Percentiles rank a stretch among this genome's conserved stretches.
These are phyloP conservation scores for Drosophila ercepeae DNA, from an alignment of 1,140 invertebrate species.

Conservation along the genomic window DNA sequence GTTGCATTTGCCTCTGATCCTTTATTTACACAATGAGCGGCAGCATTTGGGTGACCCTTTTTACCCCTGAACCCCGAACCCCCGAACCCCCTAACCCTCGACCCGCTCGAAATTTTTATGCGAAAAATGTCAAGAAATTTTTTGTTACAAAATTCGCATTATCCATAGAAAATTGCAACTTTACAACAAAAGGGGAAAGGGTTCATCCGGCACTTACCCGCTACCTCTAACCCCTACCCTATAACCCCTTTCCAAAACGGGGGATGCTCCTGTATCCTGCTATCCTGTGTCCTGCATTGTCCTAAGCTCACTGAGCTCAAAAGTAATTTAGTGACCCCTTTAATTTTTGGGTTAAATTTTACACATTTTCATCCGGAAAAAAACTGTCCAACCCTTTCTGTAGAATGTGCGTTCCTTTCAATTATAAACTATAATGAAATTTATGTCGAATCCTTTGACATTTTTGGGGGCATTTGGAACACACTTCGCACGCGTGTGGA, in stretches of 20 bases:
- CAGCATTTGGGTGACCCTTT: constrained; percentile 72
- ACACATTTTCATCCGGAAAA: constrained; percentile 60
- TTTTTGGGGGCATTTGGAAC: constrained; percentile 51
- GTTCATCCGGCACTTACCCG: constrained; percentile 45
- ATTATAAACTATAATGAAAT: constrained; percentile 50
- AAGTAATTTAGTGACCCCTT: constrained; percentile 65
- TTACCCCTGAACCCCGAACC: constrained; percentile 38
- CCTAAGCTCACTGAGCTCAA: constrained; percentile 42
- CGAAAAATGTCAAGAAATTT: constrained; percentile 64
- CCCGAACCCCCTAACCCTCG: constrained; percentile 12
- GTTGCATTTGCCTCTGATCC: constrained; percentile 59
- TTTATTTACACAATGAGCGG: constrained; percentile 80
- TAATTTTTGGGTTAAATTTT: constrained; percentile 65
- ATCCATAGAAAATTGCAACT: constrained; percentile 68
- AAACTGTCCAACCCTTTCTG: constrained; percentile 63
- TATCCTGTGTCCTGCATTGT: constrained; percentile 13
- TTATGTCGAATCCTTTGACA: constrained; percentile 40
- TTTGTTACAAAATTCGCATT: constrained; percentile 76
- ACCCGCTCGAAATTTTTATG: constrained; percentile 43
- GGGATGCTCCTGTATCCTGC: background rate
- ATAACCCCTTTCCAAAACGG: constrained; percentile 25
- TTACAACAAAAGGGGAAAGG: constrained; percentile 54
- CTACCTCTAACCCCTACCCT: constrained; percentile 46
- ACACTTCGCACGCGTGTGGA: constrained; percentile 70
- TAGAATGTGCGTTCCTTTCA: constrained; percentile 43